Conservation (phyloP, 2,888 invertebrate genomes). For the Ophonus ardosiacus region DNA sequence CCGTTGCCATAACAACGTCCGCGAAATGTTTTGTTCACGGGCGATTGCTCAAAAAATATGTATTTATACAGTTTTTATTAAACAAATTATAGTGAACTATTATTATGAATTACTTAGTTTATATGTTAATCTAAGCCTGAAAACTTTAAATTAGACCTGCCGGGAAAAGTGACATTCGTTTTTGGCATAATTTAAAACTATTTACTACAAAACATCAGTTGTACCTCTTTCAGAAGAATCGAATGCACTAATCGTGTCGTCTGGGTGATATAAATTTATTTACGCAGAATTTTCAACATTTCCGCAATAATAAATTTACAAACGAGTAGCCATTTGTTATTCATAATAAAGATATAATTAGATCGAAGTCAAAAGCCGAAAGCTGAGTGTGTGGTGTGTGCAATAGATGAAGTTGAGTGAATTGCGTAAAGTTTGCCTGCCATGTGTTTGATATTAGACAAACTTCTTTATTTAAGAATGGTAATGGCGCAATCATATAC, state of each 20-base stretch:
- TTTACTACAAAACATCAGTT: too few species aligned
- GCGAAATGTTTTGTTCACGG: too few species aligned
- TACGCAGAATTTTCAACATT: neutral
- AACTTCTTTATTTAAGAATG: conserved; percentile 21
- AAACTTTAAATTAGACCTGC: too few species aligned
- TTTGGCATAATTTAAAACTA: too few species aligned
- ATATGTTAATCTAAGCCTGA: too few species aligned
- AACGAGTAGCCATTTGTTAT: conserved; percentile 15
- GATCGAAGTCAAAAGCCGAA: conserved; percentile 34
- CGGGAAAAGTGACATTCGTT: too few species aligned
- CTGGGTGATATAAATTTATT: neutral
- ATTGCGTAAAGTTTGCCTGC: conserved; percentile 44
- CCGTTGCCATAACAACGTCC: too few species aligned
- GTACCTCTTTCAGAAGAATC: neutral
- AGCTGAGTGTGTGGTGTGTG: neutral
- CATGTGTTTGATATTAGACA: conserved; percentile 34
- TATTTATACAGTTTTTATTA: too few species aligned
- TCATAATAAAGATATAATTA: conserved; percentile 43
- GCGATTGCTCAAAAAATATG: too few species aligned
- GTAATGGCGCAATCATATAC: neutral
- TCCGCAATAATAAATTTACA: conserved; percentile 35
- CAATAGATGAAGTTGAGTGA: neutral
- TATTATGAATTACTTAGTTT: too few species aligned
- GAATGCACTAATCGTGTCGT: neutral
- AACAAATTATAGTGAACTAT: too few species aligned